Evolutionary conservation across 2,888 invertebrate genomes (phyloP).

Genomic region (Carterocephalus palaemon): DNA sequence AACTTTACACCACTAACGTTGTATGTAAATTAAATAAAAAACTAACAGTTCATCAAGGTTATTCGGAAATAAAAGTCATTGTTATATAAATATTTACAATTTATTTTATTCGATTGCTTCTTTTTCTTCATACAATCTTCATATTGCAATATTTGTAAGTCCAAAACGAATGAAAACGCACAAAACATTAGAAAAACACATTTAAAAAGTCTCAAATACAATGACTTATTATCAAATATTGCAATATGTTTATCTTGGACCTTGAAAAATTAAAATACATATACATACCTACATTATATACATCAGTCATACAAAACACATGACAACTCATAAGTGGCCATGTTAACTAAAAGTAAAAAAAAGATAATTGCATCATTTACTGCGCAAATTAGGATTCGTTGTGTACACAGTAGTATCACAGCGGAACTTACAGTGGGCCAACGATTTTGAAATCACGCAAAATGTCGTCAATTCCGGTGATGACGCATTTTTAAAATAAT

Average conservation of each 20-base stretch:
- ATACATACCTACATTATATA: conserved; percentile 36
- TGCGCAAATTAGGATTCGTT: no score
- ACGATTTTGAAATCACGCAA: no score
- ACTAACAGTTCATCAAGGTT: no score
- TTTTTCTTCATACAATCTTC: conserved; percentile 37
- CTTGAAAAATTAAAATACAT: conserved; percentile 31
- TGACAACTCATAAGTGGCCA: conserved; percentile 27
- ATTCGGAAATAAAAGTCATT: conserved; percentile 50
- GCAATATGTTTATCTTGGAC: conserved; percentile 35
- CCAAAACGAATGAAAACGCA: conserved; percentile 27
- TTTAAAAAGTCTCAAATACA: no score
- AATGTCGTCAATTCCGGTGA: no score
- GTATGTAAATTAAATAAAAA: no score
- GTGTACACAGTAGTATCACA: no score
- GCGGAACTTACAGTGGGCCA: no score
- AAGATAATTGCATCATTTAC: conserved; percentile 26
- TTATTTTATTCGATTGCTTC: conserved; percentile 50
- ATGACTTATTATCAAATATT: conserved; percentile 34
- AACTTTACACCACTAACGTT: no score
- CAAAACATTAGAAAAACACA: conserved; percentile 31
- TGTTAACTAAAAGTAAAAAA: conserved; percentile 26
- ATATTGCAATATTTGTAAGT: conserved; percentile 35
- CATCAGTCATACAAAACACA: conserved; percentile 42
- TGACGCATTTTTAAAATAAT: no score
- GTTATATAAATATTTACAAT: conserved; percentile 69